Evolutionary conservation across 2,888 invertebrate genomes (phyloP).

Genomic region (Noctua pronuba): DNA sequence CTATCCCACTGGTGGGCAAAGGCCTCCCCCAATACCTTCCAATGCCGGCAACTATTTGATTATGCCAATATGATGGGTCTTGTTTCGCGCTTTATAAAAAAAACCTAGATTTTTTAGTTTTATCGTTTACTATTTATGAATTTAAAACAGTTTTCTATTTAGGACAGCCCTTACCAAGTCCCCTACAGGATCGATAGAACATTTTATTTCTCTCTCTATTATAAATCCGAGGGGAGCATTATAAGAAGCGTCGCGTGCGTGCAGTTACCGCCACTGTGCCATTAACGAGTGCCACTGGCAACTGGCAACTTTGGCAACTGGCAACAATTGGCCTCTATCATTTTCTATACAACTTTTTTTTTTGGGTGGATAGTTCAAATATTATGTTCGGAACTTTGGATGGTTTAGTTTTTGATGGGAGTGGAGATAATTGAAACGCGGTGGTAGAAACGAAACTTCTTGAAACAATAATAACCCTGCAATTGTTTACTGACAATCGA

Average conservation of each 20-base stretch:
- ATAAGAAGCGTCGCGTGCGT: constrained; percentile 86
- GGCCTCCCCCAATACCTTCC: too few relatives aligned
- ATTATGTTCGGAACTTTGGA: constrained; percentile 15
- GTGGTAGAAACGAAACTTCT: neutral
- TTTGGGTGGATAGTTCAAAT: constrained; percentile 50
- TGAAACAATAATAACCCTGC: neutral
- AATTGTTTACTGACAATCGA: neutral
- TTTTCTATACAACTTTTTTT: constrained; percentile 51
- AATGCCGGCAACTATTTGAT: neutral
- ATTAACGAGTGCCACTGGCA: constrained; percentile 64
- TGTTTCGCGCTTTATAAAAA: neutral
- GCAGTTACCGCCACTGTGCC: constrained; percentile 75
- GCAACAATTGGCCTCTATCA: constrained; percentile 16
- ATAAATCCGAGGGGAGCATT: constrained; percentile 81
- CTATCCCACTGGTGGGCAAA: too few relatives aligned
- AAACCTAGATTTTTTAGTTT: neutral
- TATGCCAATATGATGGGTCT: neutral
- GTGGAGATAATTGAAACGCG: neutral
- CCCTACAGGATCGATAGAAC: constrained; percentile 79
- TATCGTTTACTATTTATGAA: neutral
- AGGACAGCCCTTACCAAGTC: constrained; percentile 57
- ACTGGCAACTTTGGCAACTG: constrained; percentile 50
- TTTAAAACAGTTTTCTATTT: neutral
- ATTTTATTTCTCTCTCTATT: constrained; percentile 83
- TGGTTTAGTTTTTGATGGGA: constrained; percentile 5